Evolutionary conservation across 2,113 vertebrate genomes (phyloP).

Genomic region (Anoplopoma fimbria): DNA sequence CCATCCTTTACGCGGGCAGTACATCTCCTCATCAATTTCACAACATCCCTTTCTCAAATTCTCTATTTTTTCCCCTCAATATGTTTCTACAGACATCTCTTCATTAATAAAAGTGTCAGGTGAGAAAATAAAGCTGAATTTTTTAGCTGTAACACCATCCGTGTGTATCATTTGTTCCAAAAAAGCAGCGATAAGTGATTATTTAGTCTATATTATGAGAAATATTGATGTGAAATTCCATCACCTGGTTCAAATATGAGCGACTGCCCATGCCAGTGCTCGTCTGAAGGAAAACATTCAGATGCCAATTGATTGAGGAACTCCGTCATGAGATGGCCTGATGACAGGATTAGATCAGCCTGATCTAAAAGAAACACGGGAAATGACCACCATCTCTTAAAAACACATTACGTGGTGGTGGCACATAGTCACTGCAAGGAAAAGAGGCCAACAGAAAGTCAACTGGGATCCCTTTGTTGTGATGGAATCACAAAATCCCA

Average conservation of each 20-base stretch:
- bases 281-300: conserved; percentile 39
- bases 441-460: neutral
- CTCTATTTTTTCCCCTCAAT: conserved; percentile 32
- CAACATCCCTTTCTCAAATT: conserved; percentile 45
- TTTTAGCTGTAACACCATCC: conserved; percentile 65
- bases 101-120: conserved; percentile 48
- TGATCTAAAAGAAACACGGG: too few species aligned
- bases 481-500: neutral
- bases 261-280: conserved; percentile 54
- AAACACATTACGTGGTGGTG: neutral
- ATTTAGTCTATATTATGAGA: conserved; percentile 79
- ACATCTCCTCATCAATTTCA: conserved; percentile 30
- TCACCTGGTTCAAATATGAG: conserved; percentile 75
- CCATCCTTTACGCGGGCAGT: conserved; percentile 13
- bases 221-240: conserved; percentile 75
- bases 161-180: conserved; percentile 21
- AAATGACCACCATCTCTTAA: too few species aligned
- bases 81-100: conserved; percentile 58
- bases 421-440: neutral
- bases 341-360: conserved; percentile 71
- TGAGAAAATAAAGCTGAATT: conserved; percentile 64
- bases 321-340: conserved; percentile 56
- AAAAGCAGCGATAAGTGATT: conserved; percentile 62
- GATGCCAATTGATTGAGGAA: conserved; percentile 73
- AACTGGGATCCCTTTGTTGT: neutral